Conservation (phyloP, 2,888 invertebrate species). For the Halictus quadricinctus region DNA sequence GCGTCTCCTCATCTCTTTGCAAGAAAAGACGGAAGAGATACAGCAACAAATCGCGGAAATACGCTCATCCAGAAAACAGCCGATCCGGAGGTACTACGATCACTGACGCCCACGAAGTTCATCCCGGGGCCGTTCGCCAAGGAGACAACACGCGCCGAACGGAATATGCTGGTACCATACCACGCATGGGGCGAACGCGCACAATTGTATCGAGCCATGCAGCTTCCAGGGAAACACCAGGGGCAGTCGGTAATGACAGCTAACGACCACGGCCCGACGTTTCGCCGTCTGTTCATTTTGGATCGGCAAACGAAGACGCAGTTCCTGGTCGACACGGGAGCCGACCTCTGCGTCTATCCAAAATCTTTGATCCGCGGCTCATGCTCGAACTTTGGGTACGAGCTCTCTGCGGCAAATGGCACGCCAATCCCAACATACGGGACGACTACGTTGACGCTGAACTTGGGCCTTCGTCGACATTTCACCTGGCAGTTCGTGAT, state of each 20-base stretch:
- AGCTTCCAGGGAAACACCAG: not conserved
- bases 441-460: not conserved
- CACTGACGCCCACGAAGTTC: fast-evolving
- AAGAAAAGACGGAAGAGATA: too few species aligned
- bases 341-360: too few species aligned
- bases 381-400: too few species aligned
- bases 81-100: fast-evolving
- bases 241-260: not conserved
- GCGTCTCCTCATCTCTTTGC: not conserved
- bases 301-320: not conserved
- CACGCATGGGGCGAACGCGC: not conserved
- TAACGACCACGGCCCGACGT: not conserved
- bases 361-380: too few species aligned
- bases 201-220: not conserved
- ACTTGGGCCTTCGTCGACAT: not conserved
- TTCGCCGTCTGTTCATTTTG: not conserved
- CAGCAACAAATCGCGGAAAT: not conserved
- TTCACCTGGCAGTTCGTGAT: conserved; percentile 1
- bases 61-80: not conserved
- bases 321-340: too few species aligned
- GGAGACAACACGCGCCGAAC: not conserved
- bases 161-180: not conserved
- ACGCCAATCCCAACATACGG: too few species aligned
- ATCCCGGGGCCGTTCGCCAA: not conserved
- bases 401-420: too few species aligned